A percentile compares a stretch with the other conserved stretches of the same genome.
phyloP scores from a whole-genome alignment of 1,140 invertebrate species.

The Radopholus similis region DNA sequence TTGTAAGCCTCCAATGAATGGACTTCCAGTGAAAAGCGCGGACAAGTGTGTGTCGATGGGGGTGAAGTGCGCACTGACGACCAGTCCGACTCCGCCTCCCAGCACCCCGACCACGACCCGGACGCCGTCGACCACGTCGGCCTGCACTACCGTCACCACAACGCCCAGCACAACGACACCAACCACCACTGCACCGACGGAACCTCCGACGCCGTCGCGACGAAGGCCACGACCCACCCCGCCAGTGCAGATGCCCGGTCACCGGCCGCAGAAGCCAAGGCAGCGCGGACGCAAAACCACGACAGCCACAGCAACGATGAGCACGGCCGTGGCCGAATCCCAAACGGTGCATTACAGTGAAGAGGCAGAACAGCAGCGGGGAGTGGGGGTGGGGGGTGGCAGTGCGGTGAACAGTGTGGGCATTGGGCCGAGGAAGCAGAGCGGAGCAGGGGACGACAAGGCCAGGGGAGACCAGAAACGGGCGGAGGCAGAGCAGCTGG shows the following conservation, averaged over 20 bases:
- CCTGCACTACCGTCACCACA: constrained; percentile 17
- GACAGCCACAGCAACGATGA: not conserved
- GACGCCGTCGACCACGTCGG: constrained; percentile 21
- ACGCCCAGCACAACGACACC: constrained; percentile 24
- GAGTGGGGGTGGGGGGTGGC: not conserved
- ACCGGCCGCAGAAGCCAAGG: constrained; percentile 19
- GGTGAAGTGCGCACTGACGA: constrained; percentile 32
- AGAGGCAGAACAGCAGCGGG: not conserved
- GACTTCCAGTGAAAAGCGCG: constrained; percentile 33
- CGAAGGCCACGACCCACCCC: constrained; percentile 7
- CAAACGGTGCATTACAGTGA: not conserved
- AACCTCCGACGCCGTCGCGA: not conserved
- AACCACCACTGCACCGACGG: constrained; percentile 17
- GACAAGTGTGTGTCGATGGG: constrained; percentile 43
- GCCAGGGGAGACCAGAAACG: too few species aligned
- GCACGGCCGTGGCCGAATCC: too few species aligned
- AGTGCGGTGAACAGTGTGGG: not conserved
- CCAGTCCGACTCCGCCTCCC: constrained; percentile 32
- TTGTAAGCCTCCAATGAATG: too few species aligned
- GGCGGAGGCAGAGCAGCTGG: not conserved
- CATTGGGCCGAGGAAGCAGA: not conserved
- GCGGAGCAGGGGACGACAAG: too few species aligned
- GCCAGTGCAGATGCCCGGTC: constrained; percentile 15
- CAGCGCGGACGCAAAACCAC: constrained; percentile 4
- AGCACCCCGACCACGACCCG: constrained; percentile 25